A percentile compares a stretch with the other conserved stretches of the same genome.
phyloP scores from a whole-genome alignment of 2,888 invertebrate genomes.

The Acronicta aceris region DNA sequence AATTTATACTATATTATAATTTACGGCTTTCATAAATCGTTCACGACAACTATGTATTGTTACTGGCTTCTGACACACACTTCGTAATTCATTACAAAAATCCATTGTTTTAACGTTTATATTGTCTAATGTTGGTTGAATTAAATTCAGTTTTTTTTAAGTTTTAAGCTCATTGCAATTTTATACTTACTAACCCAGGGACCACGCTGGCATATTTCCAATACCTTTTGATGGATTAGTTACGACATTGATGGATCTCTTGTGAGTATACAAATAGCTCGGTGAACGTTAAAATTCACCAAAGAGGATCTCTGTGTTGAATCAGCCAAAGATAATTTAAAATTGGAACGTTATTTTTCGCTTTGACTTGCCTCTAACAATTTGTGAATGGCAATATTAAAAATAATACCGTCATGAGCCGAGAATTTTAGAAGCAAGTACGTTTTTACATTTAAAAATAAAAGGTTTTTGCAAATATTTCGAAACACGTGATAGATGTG shows the following conservation, averaged over 20 bases:
- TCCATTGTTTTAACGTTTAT: slow-evolving; percentile 22
- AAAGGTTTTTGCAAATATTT: slow-evolving; percentile 1
- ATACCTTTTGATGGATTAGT: slow-evolving; percentile 28
- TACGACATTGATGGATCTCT: slow-evolving; percentile 39
- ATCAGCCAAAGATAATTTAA: slow-evolving; percentile 30
- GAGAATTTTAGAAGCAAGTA: slow-evolving; percentile 22
- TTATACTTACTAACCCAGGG: slow-evolving; percentile 1
- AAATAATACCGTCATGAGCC: slow-evolving; percentile 35
- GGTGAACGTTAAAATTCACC: slow-evolving; percentile 18
- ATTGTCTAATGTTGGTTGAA: background rate
- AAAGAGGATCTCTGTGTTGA: slow-evolving; percentile 16
- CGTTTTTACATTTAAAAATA: slow-evolving; percentile 27
- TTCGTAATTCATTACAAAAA: slow-evolving; percentile 29
- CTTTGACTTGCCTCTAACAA: slow-evolving; percentile 6
- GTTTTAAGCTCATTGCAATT: slow-evolving; percentile 1
- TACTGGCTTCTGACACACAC: slow-evolving; percentile 17
- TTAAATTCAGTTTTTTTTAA: background rate
- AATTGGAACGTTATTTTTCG: slow-evolving; percentile 31
- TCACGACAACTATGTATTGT: slow-evolving; percentile 5
- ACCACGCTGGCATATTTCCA: slow-evolving; percentile 23
- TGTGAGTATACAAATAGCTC: slow-evolving; percentile 16
- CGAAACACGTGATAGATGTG: slow-evolving; percentile 17
- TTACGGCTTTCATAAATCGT: slow-evolving; percentile 11
- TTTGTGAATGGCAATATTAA: slow-evolving; percentile 40
- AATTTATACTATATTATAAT: no score